Evolutionary conservation across 2,888 invertebrate genomes (phyloP), one percentile per base, ranked within the genome.

Genomic region (Coelinius sp.): DNA sequence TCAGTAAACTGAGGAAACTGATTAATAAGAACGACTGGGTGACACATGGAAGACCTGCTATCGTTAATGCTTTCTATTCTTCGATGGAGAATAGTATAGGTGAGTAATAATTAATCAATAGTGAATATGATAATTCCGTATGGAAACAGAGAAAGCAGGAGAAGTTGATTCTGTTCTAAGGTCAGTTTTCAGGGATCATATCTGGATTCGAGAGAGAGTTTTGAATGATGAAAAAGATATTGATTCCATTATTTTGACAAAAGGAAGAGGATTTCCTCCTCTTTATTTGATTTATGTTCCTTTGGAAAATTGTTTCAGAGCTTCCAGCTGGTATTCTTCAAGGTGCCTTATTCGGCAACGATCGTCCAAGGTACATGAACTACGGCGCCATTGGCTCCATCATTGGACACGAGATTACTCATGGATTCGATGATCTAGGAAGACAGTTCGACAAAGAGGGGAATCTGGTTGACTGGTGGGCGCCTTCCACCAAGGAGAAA

Each of bases 391-490:
- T 97, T 75, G 97, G 97, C 1, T 95, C 94, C 82, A 95, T 96
- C 2, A 96, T 97, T 82, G 96, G 96, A 0, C 97, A 97, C 84
- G 97, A 97, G 89, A 96, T 97, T 67, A 96, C 96, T 0, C 97
- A 97, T 84, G 95, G 95, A 8, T 96, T 96, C 82, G 95, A 95
- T 84, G 94, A 95, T 84, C 87, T 92, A 90, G 97, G 98, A 65
- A 92, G 97, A 63, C 96, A 97, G 89, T 98, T 96, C 84, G 97
- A 98, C 88, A 93, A 95, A 77, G 91, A 95, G 75, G 98, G 98
- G 12, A 97, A 97, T 88, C 89, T 97, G 76, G 92, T 94, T 0
- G 95, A 97, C 83, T 98, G 98, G 98, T 98, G 97, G 97, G 93
- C 94, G 77, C 90, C 93, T 64, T 89, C 91, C 75, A 97, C 97